Percentiles rank a stretch among this genome's conserved stretches.
Evolutionary conservation across 1,140 invertebrate genomes (phyloP).

Genomic region (Drepana arcuata): DNA sequence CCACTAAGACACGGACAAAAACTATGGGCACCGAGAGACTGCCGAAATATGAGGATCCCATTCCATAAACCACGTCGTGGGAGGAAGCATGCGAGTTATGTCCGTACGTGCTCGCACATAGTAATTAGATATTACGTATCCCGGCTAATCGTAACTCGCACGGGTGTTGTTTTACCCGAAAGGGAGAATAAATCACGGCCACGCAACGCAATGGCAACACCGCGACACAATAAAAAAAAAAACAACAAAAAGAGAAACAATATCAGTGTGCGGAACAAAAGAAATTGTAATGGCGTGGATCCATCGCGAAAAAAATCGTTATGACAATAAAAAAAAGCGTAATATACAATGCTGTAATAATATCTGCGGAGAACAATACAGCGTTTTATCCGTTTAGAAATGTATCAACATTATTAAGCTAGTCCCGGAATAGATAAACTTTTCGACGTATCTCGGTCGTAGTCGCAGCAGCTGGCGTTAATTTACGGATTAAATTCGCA

Average conservation of each 20-base stretch:
- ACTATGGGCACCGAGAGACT: constrained; percentile 52
- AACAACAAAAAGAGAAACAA: constrained; percentile 55
- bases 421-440: constrained; percentile 46
- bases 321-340: constrained; percentile 68
- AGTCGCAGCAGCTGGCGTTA: constrained; percentile 48
- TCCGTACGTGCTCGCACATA: constrained; percentile 63
- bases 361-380: constrained; percentile 56
- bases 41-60: constrained; percentile 66
- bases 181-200: constrained; percentile 65
- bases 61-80: constrained; percentile 66
- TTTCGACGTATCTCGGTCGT: constrained; percentile 41
- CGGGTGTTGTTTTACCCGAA: constrained; percentile 66
- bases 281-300: constrained; percentile 60
- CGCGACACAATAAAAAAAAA: constrained; percentile 52
- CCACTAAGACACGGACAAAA: constrained; percentile 33
- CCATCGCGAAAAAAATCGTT: constrained; percentile 60
- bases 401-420: constrained; percentile 59
- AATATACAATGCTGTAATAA: constrained; percentile 62
- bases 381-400: constrained; percentile 46
- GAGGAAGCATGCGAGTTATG: constrained; percentile 65
- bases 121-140: constrained; percentile 69
- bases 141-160: constrained; percentile 64
- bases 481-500: constrained; percentile 53
- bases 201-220: constrained; percentile 40
- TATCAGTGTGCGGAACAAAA: constrained; percentile 61